Base-by-base conservation (phyloP, 2,888 invertebrate species). In the Scaptomyza tumidula region DNA sequence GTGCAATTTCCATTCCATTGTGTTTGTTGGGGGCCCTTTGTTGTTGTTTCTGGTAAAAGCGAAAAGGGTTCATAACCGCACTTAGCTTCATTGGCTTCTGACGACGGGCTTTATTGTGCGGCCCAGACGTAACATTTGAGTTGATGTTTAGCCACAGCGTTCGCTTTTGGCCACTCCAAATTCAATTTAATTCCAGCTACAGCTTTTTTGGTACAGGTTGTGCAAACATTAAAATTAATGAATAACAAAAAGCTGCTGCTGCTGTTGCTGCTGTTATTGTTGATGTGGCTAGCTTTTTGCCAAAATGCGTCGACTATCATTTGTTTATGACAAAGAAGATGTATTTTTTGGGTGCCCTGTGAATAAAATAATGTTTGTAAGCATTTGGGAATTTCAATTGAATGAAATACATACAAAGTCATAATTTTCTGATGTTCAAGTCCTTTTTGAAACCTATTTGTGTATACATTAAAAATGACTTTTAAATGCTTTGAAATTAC, bases 201-300 rank as follows among this genome's bases (percentile, higher is more conserved):
- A 66, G 75, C 83, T 14, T 27, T 52, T 52, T 52, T 39, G 39
- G 39, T 29, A 11, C 52, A 86, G 83, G 84, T 84, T 83, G 80
- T 72, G 83, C 80, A 88, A 89, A 89, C 88, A 90, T 89, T 88
- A 88, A 89, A 90, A 90, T 90, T 90, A 90, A 90, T 90, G 90
- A 90, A 90, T 86, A 90, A 89, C 90, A 90, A 84, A 89, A 88
- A 39, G 39, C 16, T 39, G 64, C 39, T 45, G 58, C 54, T 67
- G 19, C 19, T 19, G 39, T 10, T 39, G 64, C 39, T 45, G 29
- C 11, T 35, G 13, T 13, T 35, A 35, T 35, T 35, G 53, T 68
- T 68, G 63, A 71, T 56, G 56, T 53, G 60, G 54, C 33, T 43
- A 54, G 60, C 53, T 44, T 56, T 63, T 55, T 44, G 35, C 50